Conservation (phyloP, 2,113 vertebrate species). For the Microtus pennsylvanicus region DNA sequence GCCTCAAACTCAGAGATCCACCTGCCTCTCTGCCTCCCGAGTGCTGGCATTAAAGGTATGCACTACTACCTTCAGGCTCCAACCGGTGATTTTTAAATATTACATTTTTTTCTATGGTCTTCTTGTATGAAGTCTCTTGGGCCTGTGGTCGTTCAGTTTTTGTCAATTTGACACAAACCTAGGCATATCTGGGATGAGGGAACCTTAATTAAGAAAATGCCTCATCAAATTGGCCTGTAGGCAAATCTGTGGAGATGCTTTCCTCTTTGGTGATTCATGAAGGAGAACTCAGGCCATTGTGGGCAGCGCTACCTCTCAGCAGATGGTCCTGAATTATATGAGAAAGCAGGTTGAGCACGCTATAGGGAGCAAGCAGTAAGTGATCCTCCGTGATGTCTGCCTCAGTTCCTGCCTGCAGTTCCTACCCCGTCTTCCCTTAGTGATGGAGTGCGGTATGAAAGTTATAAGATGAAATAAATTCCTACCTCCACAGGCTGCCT, state of each 20-base stretch:
- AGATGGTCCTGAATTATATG: neutral
- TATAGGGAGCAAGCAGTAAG: neutral
- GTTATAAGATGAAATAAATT: neutral
- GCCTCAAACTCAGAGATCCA: neutral
- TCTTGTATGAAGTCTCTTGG: constrained; percentile 27
- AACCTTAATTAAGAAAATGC: neutral
- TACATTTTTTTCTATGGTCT: neutral
- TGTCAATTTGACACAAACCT: neutral
- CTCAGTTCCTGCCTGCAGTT: neutral
- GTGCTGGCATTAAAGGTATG: neutral
- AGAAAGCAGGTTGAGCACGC: neutral
- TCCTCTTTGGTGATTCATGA: neutral
- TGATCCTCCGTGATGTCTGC: neutral
- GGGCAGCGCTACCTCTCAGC: neutral
- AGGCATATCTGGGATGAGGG: neutral
- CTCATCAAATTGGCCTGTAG: neutral
- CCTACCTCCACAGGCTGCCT: neutral
- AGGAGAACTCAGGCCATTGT: neutral
- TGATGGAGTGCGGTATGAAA: neutral
- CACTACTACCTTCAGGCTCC: neutral
- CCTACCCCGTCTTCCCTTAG: neutral
- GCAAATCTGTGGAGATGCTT: neutral
- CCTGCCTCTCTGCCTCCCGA: neutral
- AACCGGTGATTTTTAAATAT: neutral
- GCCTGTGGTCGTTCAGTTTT: neutral